These are phyloP conservation scores for Epizoanthus stellaris DNA, from an alignment of 92 coral and sea anemone genomes.

Conservation along the genomic window DNA sequence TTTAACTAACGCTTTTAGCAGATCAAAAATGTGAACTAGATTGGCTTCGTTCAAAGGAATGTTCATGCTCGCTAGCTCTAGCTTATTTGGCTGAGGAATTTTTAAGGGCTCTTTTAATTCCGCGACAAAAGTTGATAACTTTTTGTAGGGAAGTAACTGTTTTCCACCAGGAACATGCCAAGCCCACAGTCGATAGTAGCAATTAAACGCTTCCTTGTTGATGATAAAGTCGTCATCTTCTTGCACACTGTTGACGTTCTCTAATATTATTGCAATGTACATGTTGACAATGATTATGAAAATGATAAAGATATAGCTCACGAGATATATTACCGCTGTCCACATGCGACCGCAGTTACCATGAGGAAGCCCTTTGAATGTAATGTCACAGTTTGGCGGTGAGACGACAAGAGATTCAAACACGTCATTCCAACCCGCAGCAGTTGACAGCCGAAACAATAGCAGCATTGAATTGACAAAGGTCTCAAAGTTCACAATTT, in stretches of 20 bases:
- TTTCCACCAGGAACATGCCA: constrained; percentile 77
- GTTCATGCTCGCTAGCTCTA: constrained; percentile 68
- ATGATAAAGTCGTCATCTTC: constrained; percentile 87
- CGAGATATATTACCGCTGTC: constrained; percentile 74
- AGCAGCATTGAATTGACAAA: constrained; percentile 85
- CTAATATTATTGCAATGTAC: constrained; percentile 92
- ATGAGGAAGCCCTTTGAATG: constrained; percentile 55
- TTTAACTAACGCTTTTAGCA: constrained; percentile 83
- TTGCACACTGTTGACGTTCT: constrained; percentile 89
- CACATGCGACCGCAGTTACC: constrained; percentile 88
- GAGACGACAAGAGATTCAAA: constrained; percentile 76
- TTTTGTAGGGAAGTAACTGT: constrained; percentile 72
- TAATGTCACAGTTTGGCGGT: constrained; percentile 80
- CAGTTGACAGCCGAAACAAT: constrained; percentile 86
- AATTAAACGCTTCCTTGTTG: constrained; percentile 81
- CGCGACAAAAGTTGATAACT: constrained; percentile 78
- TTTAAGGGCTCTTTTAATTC: constrained; percentile 81
- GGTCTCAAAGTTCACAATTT: constrained; percentile 90
- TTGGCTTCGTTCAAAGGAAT: constrained; percentile 87
- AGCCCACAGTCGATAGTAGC: constrained; percentile 89
- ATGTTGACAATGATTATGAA: constrained; percentile 90
- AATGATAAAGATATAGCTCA: constrained; percentile 77
- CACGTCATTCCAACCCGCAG: constrained; percentile 95
- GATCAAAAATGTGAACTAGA: constrained; percentile 86
- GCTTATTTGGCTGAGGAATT: constrained; percentile 76